phyloP scores from a whole-genome alignment of 2,113 vertebrate species.

The Coregonus clupeaformis region DNA sequence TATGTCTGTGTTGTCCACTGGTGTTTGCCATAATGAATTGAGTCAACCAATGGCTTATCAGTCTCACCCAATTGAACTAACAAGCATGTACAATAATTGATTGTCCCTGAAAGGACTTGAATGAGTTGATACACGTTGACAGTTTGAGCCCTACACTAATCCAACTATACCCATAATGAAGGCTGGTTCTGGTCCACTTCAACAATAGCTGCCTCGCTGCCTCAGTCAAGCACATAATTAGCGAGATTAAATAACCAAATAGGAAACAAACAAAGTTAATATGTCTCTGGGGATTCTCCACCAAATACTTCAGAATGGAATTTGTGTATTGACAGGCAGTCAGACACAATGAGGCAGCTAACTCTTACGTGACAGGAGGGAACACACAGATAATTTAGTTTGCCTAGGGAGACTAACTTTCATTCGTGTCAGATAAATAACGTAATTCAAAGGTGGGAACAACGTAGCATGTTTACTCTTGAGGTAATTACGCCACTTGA shows the following conservation, averaged over 20 bases:
- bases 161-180: slow-evolving; percentile 47
- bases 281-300: slow-evolving; percentile 65
- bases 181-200: slow-evolving; percentile 56
- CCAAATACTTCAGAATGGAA: slow-evolving; percentile 62
- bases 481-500: neutral
- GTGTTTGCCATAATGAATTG: slow-evolving; percentile 17
- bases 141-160: slow-evolving; percentile 38
- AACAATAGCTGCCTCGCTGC: slow-evolving; percentile 46
- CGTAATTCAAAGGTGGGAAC: neutral
- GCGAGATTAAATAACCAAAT: slow-evolving; percentile 77
- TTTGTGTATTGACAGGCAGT: slow-evolving; percentile 69
- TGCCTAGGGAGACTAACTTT: neutral
- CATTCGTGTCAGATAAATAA: slow-evolving; percentile 5
- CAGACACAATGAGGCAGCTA: slow-evolving; percentile 27
- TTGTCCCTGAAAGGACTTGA: slow-evolving; percentile 23
- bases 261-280: slow-evolving; percentile 74
- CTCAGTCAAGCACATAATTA: slow-evolving; percentile 70
- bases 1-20: slow-evolving; percentile 19
- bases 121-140: slow-evolving; percentile 52
- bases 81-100: slow-evolving; percentile 44
- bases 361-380: neutral
- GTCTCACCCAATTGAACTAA: slow-evolving; percentile 48
- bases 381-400: neutral
- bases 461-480: neutral
- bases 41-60: slow-evolving; percentile 36